Conservation (phyloP, 2,888 invertebrate genomes). For the Stramonita haemastoma region DNA sequence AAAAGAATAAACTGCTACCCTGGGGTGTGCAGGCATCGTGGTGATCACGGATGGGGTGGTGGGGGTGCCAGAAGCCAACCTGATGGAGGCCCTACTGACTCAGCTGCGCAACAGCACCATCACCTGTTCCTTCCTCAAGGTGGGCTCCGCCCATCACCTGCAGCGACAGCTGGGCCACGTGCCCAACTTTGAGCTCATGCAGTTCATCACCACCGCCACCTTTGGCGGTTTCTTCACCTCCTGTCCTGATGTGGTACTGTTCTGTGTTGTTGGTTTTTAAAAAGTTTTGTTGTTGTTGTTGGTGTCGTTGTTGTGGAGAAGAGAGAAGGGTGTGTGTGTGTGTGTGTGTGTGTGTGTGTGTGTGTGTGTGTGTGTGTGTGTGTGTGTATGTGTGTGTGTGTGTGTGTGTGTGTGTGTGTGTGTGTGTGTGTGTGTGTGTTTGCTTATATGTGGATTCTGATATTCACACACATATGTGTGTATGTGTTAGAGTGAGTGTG, state of each 20-base stretch:
- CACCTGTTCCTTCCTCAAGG: conserved; percentile 86
- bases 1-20: neutral
- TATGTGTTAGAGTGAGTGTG: too few relatives aligned
- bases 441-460: neutral
- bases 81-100: conserved; percentile 85
- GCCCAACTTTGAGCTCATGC: conserved; percentile 86
- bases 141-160: conserved; percentile 80
- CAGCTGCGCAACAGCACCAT: conserved; percentile 86
- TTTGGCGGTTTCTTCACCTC: conserved; percentile 84
- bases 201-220: conserved; percentile 87
- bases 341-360: neutral
- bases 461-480: too few relatives aligned
- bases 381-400: neutral
- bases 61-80: conserved; percentile 84
- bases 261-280: too few relatives aligned
- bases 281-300: too few relatives aligned
- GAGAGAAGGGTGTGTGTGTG: neutral
- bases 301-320: too few relatives aligned
- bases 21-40: conserved; percentile 81
- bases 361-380: too few relatives aligned
- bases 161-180: conserved; percentile 85
- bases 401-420: neutral
- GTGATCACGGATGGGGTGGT: conserved; percentile 86
- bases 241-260: conserved; percentile 79
- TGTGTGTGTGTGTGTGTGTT: neutral